These are phyloP conservation scores for Proterorhinus semilunaris DNA, from an alignment of 2,113 vertebrate species.

Conservation along the genomic window DNA sequence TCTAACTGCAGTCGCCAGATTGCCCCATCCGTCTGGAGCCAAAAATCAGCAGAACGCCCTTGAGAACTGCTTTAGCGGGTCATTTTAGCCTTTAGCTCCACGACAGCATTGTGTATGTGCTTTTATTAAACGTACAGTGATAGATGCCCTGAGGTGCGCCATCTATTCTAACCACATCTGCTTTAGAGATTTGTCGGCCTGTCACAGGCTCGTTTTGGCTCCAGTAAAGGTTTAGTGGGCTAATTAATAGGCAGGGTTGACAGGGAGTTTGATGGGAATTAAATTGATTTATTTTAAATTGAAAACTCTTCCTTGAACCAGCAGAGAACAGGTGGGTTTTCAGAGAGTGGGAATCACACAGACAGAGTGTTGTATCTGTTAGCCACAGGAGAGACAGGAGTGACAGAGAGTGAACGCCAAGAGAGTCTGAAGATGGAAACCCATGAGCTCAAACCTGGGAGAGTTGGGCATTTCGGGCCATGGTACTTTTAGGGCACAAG, in stretches of 20 bases:
- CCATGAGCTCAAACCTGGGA: too few relatives aligned
- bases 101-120: conserved; percentile 26
- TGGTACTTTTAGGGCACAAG: too few relatives aligned
- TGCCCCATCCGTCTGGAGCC: conserved; percentile 44
- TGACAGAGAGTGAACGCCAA: neutral
- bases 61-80: conserved; percentile 21
- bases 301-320: neutral
- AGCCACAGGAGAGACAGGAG: neutral
- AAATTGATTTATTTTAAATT: conserved; percentile 43
- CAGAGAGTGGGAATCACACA: neutral
- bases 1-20: conserved; percentile 39
- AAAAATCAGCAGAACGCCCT: conserved; percentile 27
- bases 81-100: conserved; percentile 22
- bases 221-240: neutral
- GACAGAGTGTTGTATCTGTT: neutral
- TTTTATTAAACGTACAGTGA: conserved; percentile 19
- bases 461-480: too few relatives aligned
- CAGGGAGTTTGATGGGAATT: conserved; percentile 32
- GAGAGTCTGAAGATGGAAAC: neutral
- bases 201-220: neutral
- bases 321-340: conserved; percentile 6
- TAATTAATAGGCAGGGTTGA: conserved; percentile 2
- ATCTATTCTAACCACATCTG: conserved; percentile 22
- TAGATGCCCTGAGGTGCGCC: conserved; percentile 12
- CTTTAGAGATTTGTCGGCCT: neutral